These are phyloP conservation scores for Brachionus calyciflorus DNA, from an alignment of 1,140 invertebrate species.

Conservation along the genomic window DNA sequence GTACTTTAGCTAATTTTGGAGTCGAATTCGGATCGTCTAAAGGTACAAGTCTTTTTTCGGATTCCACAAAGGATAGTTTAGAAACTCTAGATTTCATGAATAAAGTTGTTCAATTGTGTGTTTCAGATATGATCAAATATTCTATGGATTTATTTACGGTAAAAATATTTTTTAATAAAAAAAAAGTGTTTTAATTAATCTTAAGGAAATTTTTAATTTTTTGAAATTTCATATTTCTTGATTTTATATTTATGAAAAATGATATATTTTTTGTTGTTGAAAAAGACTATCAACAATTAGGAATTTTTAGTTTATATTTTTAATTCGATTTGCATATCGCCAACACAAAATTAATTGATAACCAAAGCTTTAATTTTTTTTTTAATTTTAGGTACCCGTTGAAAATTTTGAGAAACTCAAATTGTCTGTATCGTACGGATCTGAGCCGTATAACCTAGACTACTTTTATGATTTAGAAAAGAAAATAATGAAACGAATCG, in stretches of 20 bases:
- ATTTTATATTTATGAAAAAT: too few species aligned
- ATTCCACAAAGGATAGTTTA: conserved; percentile 1
- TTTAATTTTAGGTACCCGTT: conserved; percentile 5
- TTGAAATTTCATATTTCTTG: too few species aligned
- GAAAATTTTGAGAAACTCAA: conserved; percentile 37
- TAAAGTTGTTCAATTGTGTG: conserved; percentile 32
- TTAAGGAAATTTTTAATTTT: too few species aligned
- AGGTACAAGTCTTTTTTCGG: neutral
- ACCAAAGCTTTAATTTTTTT: neutral
- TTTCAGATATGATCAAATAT: conserved; percentile 43
- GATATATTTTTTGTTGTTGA: too few species aligned
- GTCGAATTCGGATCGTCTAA: neutral
- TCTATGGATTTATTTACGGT: conserved; percentile 34
- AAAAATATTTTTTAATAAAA: too few species aligned
- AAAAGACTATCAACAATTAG: too few species aligned
- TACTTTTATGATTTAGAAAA: conserved; percentile 12
- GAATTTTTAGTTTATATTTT: too few species aligned
- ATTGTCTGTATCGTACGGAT: conserved; percentile 13
- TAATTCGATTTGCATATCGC: too few species aligned
- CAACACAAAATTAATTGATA: neutral
- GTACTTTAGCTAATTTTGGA: conserved; percentile 17
- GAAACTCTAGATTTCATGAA: conserved; percentile 24
- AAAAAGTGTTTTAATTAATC: too few species aligned
- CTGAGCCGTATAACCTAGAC: conserved; percentile 18
- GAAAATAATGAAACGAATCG: neutral